phyloP scores from a whole-genome alignment of 2,113 vertebrate species.

The Anguilla rostrata region DNA sequence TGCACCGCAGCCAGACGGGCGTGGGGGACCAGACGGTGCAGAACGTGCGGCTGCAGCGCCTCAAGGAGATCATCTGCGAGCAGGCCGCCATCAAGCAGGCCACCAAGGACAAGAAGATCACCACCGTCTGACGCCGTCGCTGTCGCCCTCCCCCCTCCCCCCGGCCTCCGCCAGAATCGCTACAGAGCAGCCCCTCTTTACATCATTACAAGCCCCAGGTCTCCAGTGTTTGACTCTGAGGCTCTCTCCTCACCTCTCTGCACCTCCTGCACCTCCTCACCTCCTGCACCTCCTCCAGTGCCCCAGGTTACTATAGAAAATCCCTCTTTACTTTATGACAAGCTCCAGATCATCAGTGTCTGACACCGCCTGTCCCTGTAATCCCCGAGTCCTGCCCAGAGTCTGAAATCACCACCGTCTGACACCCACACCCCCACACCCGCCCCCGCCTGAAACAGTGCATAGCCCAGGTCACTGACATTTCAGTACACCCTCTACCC shows the following conservation, averaged over 20 bases:
- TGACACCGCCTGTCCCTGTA: not conserved
- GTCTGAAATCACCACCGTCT: not conserved
- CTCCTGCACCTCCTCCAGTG: not conserved
- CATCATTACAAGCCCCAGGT: not conserved
- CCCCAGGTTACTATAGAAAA: too few relatives aligned
- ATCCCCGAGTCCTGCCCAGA: not conserved
- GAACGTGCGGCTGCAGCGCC: slow-evolving; percentile 87
- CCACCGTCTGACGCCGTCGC: slow-evolving; percentile 76
- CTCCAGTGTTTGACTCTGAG: not conserved
- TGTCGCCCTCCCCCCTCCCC: not conserved
- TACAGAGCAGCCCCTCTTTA: too few relatives aligned
- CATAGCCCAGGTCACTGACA: not conserved
- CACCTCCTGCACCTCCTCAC: too few relatives aligned
- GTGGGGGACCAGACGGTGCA: slow-evolving; percentile 93
- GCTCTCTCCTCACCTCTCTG: too few relatives aligned
- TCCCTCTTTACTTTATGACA: too few relatives aligned
- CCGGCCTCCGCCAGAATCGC: too few relatives aligned
- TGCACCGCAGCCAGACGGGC: slow-evolving; percentile 95
- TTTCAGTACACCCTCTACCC: not conserved
- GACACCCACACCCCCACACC: not conserved
- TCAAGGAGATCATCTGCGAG: slow-evolving; percentile 98
- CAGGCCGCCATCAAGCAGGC: slow-evolving; percentile 98
- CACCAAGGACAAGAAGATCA: slow-evolving; percentile 99
- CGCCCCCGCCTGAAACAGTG: not conserved
- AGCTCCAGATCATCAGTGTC: not conserved